A percentile compares a stretch with the other conserved stretches of the same genome.
Evolutionary conservation across 2,888 invertebrate species (phyloP).

Genomic region (Tetrapedia diversipes): DNA sequence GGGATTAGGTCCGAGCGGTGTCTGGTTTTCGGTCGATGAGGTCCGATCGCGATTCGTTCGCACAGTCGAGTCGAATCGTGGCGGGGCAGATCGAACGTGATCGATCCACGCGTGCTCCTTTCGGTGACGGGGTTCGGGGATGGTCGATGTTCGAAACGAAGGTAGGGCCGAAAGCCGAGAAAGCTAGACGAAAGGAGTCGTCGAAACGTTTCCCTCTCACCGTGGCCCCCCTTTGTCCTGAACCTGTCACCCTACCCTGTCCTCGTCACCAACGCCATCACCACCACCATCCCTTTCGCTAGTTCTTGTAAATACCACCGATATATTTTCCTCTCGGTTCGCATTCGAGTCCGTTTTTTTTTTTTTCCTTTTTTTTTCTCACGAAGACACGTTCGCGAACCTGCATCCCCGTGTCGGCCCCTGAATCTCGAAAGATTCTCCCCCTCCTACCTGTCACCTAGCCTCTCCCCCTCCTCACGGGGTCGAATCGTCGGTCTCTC

Average conservation of each 20-base stretch:
- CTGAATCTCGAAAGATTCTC: slow-evolving; percentile 58
- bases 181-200: slow-evolving; percentile 62
- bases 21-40: not conserved
- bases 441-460: not conserved
- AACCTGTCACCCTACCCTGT: not conserved
- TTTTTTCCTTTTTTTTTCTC: not conserved
- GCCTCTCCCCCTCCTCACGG: not conserved
- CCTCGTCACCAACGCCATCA: not conserved
- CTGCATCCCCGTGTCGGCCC: not conserved
- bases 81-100: slow-evolving; percentile 3
- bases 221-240: not conserved
- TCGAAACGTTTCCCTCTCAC: slow-evolving; percentile 52
- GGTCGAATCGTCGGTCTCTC: slow-evolving; percentile 16
- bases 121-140: not conserved
- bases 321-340: slow-evolving; percentile 33
- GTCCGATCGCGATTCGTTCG: not conserved
- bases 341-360: slow-evolving; percentile 30
- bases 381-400: slow-evolving; percentile 19
- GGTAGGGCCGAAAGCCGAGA: slow-evolving; percentile 53
- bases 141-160: slow-evolving; percentile 46
- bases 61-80: not conserved
- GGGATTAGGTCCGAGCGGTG: not conserved
- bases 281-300: slow-evolving; percentile 16
- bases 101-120: not conserved
- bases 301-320: slow-evolving; percentile 64